A percentile compares a stretch with the other conserved stretches of the same genome.
Conservation (phyloP, 2,113 vertebrate genomes). For the Brachypodius melanocephalos region DNA sequence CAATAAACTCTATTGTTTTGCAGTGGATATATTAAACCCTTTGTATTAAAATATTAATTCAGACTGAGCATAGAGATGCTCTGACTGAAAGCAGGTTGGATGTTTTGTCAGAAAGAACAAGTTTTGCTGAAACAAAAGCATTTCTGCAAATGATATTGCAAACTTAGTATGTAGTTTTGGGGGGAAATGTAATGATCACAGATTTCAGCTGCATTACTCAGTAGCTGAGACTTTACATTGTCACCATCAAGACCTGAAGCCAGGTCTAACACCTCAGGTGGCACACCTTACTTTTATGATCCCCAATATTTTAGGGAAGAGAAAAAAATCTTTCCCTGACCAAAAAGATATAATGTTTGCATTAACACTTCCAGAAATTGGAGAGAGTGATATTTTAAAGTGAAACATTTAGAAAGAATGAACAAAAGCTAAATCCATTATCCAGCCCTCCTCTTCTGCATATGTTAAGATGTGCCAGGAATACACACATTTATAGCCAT, state of each 20-base stretch:
- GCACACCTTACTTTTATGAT: not conserved
- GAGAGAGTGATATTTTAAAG: not conserved
- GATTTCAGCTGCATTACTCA: not conserved
- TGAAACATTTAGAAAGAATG: not conserved
- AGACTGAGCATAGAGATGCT: not conserved
- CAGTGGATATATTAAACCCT: not conserved
- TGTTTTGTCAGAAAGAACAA: not conserved
- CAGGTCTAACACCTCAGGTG: not conserved
- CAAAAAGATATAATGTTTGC: not conserved
- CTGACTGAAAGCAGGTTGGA: not conserved
- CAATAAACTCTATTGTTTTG: not conserved
- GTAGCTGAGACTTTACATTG: not conserved
- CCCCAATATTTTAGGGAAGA: not conserved
- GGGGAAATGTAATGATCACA: not conserved
- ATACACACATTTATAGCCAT: not conserved
- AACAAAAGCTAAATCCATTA: not conserved
- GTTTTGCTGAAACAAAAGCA: not conserved
- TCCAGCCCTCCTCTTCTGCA: not conserved
- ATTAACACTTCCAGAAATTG: not conserved
- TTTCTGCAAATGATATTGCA: not conserved
- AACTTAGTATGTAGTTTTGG: not conserved
- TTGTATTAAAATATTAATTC: not conserved
- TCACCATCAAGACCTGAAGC: not conserved
- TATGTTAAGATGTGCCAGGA: not conserved
- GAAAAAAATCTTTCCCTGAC: not conserved